Conservation (phyloP, 2,888 invertebrate species). For the Latrodectus hesperus region DNA sequence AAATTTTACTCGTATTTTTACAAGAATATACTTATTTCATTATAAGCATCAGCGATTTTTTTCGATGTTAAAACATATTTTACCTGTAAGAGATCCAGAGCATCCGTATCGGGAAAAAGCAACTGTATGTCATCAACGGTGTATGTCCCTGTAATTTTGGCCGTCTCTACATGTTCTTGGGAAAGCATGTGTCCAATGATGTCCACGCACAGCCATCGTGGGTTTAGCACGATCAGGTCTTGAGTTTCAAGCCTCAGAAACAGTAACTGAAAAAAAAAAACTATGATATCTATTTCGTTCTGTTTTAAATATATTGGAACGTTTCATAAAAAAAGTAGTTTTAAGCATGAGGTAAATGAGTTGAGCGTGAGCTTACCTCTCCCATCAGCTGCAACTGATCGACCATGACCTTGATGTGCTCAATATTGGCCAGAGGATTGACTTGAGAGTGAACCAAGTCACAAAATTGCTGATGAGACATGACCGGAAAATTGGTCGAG, state of each 20-base stretch:
- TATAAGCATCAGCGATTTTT: too few species aligned
- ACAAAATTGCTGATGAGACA: conserved; percentile 80
- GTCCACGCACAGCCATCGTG: conserved; percentile 82
- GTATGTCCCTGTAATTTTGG: conserved; percentile 82
- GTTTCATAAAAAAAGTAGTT: too few species aligned
- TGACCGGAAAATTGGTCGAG: conserved; percentile 80
- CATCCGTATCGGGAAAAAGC: conserved; percentile 82
- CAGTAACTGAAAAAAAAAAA: conserved; percentile 72
- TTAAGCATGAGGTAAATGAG: too few species aligned
- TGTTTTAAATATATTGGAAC: too few species aligned
- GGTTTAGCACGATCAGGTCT: conserved; percentile 81
- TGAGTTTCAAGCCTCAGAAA: conserved; percentile 78
- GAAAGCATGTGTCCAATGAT: conserved; percentile 81
- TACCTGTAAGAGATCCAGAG: conserved; percentile 80
- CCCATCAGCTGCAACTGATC: conserved; percentile 81
- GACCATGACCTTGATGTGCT: conserved; percentile 80
- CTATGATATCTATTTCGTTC: too few species aligned
- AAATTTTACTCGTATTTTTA: too few species aligned
- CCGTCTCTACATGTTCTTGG: conserved; percentile 59
- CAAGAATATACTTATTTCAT: too few species aligned
- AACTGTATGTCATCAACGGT: conserved; percentile 84
- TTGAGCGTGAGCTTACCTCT: conserved; percentile 76
- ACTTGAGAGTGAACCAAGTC: conserved; percentile 79
- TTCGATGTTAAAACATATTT: too few species aligned
- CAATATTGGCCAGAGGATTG: conserved; percentile 81